Base-by-base conservation (phyloP, 2,797 vertebrate genomes). In the Tokudaia muenninki region DNA sequence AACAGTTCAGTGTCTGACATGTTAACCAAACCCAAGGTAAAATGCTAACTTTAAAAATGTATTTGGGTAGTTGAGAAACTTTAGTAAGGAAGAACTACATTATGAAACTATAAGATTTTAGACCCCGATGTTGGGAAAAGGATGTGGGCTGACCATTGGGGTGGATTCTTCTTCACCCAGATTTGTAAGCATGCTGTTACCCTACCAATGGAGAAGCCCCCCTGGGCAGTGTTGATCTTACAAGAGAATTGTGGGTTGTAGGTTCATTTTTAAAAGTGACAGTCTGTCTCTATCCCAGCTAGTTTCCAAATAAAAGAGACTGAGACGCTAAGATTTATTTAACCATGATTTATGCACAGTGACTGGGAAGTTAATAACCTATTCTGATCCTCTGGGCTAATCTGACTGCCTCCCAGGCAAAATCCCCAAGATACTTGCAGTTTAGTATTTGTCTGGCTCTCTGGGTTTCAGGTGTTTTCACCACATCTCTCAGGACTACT, bases 11-110 rank as follows among this genome's bases (percentile, higher is more conserved):
- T 63, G 88, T 77, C 74, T 83, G 61, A 72, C 9, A 29, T 61
- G 26, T 94, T 95, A 81, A 88, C 0, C 34, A 70, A 95, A 95
- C 29, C 5, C 77, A 16, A 2, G 82, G 10, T 81, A 90, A 89
- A 95, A 65, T 67, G 65, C 50, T 92, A 87, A 72, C 22, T 93
- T 59, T 67, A 75, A 44, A 86, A 59, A 57, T 4, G 6, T 65
- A 59, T 61, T 87, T 82, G 77, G 22, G 41, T 75, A 86, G 59
- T 72, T 74, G 67, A 67, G 44, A 57, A 70, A 91, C 57, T 67
- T 91, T 13, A 90, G 50, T 82, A 29, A 92, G 22, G 11, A 78
- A 50, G 67, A 77, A 86, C 7, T 67, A 22, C 8, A 80, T 26
- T 81, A 17, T 87, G 13, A 55, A 75, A 83, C 63, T 11, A 7